A percentile compares a stretch with the other conserved stretches of the same genome.
Conservation (phyloP, 2,113 vertebrate genomes). For the Tyrannus savana region DNA sequence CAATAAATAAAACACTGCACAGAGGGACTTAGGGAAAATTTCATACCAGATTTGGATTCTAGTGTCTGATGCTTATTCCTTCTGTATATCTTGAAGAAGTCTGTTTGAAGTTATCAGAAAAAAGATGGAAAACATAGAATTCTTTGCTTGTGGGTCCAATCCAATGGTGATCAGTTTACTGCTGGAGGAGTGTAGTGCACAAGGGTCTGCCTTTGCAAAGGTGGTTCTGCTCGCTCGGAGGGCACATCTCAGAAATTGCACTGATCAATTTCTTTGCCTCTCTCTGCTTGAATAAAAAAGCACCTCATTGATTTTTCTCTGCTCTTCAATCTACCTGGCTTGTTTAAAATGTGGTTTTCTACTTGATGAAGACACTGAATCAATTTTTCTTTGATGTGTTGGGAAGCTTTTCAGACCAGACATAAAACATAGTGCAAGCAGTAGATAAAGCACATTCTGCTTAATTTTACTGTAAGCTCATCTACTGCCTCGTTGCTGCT, state of each 20-base stretch:
- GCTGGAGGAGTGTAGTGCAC: background rate
- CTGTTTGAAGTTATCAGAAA: background rate
- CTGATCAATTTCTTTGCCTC: background rate
- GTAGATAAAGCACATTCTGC: background rate
- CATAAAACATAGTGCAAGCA: background rate
- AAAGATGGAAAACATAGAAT: background rate
- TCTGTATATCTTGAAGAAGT: background rate
- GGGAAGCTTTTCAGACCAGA: background rate
- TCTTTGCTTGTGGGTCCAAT: background rate
- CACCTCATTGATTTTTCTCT: conserved; percentile 21
- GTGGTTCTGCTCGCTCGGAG: background rate
- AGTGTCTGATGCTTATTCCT: background rate
- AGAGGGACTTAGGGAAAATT: background rate
- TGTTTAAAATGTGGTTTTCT: conserved; percentile 1
- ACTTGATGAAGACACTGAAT: background rate
- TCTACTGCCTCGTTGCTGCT: background rate
- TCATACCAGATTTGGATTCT: background rate
- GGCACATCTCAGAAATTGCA: background rate
- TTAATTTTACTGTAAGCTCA: background rate
- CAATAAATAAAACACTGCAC: background rate
- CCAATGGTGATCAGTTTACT: background rate
- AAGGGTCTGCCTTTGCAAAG: background rate
- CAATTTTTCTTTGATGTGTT: background rate
- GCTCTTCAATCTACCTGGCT: background rate
- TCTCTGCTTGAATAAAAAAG: background rate